Conservation (phyloP, 2,888 invertebrate species). For the Hydroisotoma schaefferi region DNA sequence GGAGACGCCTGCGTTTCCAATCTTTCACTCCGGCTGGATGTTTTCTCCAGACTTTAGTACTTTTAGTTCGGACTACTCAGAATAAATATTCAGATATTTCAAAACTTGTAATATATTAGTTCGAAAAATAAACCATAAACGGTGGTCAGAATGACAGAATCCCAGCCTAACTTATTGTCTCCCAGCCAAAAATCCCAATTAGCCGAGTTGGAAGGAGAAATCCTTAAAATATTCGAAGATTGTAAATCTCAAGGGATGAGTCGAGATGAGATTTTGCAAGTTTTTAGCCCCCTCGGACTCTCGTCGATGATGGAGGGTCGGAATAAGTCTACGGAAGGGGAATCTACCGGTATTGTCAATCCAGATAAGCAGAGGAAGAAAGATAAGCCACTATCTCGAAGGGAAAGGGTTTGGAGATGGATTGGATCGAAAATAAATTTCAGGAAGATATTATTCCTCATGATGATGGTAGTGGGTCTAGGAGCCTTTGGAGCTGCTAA, state of each 20-base stretch:
- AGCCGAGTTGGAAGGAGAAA: constrained; percentile 37
- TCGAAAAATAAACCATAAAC: no score
- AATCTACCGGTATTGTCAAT: not conserved
- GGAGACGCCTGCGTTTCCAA: no score
- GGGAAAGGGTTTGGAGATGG: not conserved
- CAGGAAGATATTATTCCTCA: constrained; percentile 2
- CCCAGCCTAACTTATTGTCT: no score
- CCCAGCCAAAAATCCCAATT: constrained; percentile 9
- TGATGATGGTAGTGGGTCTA: constrained; percentile 10
- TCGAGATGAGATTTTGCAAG: constrained; percentile 36
- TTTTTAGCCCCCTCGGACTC: constrained; percentile 39
- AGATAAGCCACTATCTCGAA: not conserved
- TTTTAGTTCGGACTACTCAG: no score
- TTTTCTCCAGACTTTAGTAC: no score
- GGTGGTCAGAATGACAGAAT: no score
- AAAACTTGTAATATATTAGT: no score
- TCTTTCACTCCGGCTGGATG: no score
- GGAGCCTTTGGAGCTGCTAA: constrained; percentile 9
- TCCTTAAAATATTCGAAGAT: constrained; percentile 34
- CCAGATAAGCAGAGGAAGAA: not conserved
- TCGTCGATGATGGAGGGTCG: not conserved
- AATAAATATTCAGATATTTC: no score
- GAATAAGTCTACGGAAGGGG: no score
- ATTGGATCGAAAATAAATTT: not conserved
- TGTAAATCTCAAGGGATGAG: constrained; percentile 35